phyloP scores from a whole-genome alignment of 2,888 invertebrate species.

The Chloroclystis v-ata region DNA sequence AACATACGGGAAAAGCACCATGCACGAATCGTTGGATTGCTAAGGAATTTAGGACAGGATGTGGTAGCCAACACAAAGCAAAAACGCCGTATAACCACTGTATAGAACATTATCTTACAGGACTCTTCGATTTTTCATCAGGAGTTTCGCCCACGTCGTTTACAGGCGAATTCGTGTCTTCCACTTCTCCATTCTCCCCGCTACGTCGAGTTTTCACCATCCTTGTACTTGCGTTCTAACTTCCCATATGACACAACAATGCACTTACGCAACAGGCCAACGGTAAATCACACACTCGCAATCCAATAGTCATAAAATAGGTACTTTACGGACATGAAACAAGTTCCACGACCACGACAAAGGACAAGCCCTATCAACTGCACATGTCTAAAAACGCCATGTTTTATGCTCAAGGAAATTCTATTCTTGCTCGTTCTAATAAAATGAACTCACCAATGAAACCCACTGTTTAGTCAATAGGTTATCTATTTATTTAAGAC shows the following conservation, averaged over 20 bases:
- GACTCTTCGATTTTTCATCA: conserved; percentile 71
- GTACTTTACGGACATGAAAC: conserved; percentile 42
- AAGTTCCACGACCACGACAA: conserved; percentile 53
- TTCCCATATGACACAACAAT: conserved; percentile 50
- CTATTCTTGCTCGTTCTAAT: conserved; percentile 34
- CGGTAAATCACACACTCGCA: conserved; percentile 46
- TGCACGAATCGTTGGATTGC: conserved; percentile 48
- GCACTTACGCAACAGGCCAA: conserved; percentile 52
- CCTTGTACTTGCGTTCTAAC: conserved; percentile 55
- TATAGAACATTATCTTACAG: conserved; percentile 45
- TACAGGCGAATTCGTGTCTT: conserved; percentile 67
- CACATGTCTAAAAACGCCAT: conserved; percentile 74
- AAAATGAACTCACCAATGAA: conserved; percentile 56
- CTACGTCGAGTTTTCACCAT: conserved; percentile 79
- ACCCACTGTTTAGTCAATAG: conserved; percentile 33
- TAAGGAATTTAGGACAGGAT: conserved; percentile 57
- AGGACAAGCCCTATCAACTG: conserved; percentile 63
- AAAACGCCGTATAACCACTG: conserved; percentile 39
- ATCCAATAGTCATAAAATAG: conserved; percentile 42
- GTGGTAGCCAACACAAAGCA: conserved; percentile 47
- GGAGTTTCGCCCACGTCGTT: conserved; percentile 72
- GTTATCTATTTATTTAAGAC: conserved; percentile 6
- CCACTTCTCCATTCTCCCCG: conserved; percentile 74
- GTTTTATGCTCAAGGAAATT: conserved; percentile 55
- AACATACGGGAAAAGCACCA: conserved; percentile 44